A percentile compares a stretch with the other conserved stretches of the same genome.
Evolutionary conservation across 2,113 vertebrate genomes (phyloP).

Genomic region (Calidris pugnax): DNA sequence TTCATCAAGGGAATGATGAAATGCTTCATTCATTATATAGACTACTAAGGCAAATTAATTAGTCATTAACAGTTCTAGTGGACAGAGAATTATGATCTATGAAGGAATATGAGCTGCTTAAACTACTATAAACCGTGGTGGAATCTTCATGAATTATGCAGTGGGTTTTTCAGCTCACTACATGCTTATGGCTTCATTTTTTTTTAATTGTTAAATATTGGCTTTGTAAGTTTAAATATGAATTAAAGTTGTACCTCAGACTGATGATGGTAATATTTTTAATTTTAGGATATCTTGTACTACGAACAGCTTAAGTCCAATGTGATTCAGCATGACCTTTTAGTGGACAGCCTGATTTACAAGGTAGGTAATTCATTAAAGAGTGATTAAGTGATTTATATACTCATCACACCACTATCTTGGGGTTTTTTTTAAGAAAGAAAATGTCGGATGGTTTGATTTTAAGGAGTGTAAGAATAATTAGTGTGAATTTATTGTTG

Average conservation of each 20-base stretch:
- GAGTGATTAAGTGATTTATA: background rate
- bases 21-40: background rate
- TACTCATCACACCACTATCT: background rate
- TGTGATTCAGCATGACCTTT: conserved; percentile 92
- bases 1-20: background rate
- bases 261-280: conserved; percentile 39
- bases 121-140: background rate
- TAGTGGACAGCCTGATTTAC: conserved; percentile 96
- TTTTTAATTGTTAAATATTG: background rate
- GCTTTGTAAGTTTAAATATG: background rate
- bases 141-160: background rate
- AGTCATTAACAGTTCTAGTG: background rate
- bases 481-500: background rate
- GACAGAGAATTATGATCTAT: background rate
- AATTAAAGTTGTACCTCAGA: background rate
- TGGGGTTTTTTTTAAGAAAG: background rate
- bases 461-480: background rate
- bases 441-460: background rate
- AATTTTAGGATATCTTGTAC: conserved; percentile 88
- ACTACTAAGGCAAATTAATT: background rate
- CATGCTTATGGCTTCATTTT: background rate
- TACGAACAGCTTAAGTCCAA: conserved; percentile 96
- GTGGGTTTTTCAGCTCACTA: background rate
- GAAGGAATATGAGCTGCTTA: too few species aligned
- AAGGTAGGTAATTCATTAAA: conserved; percentile 82